Evolutionary conservation across 2,113 vertebrate genomes (phyloP).

Genomic region (Aptenodytes forsteri): DNA sequence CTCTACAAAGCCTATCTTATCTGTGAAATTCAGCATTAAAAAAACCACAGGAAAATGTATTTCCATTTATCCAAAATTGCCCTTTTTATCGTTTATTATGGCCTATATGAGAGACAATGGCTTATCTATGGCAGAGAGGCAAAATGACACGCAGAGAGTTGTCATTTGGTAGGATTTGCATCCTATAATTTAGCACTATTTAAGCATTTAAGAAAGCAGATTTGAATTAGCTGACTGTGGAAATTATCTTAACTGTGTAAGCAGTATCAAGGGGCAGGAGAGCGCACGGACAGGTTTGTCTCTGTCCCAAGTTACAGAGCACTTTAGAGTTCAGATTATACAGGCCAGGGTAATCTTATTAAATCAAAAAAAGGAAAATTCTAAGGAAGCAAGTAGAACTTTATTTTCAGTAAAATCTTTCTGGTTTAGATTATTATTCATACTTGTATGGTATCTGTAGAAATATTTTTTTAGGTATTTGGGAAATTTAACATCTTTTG

Average conservation of each 20-base stretch:
- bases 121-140: not conserved
- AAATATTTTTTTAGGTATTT: not conserved
- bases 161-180: not conserved
- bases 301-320: not conserved
- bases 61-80: not conserved
- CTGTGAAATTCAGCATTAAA: not conserved
- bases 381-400: not conserved
- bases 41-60: not conserved
- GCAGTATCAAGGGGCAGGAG: not conserved
- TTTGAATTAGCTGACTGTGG: not conserved
- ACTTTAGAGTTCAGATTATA: not conserved
- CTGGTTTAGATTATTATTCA: not conserved
- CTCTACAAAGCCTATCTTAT: not conserved
- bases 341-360: not conserved
- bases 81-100: not conserved
- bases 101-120: not conserved
- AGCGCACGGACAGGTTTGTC: not conserved
- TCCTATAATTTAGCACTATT: not conserved
- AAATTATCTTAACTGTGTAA: not conserved
- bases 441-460: not conserved
- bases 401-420: not conserved
- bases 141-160: not conserved
- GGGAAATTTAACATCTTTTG: not conserved
- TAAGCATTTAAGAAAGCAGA: not conserved
- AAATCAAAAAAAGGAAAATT: not conserved